Base-by-base conservation (phyloP, 2,888 invertebrate genomes). In the Ditylenchus weischeri region DNA sequence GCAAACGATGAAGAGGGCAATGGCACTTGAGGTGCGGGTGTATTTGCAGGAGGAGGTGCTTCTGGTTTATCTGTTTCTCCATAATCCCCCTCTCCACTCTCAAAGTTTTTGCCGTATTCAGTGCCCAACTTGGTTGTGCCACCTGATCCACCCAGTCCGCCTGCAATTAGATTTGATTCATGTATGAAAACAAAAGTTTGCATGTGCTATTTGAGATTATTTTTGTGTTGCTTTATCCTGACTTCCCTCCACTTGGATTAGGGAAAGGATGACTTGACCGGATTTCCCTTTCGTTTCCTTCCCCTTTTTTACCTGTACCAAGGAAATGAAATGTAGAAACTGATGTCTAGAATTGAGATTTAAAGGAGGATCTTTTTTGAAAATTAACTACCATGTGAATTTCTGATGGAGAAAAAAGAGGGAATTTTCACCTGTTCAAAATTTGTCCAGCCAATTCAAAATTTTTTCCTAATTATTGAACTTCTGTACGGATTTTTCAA, bases 41-140 rank as follows among this genome's bases (percentile, higher is more conserved):
- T 10, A 47, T 49, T 13, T 13, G 19, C 4, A 54, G 61, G 36
- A 61, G 29, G 13, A 35, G 61, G 61, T 6, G 50, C 47, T 38
- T 29, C 36, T 61, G 61, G 13, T 18, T 61, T 61, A n/a, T 21
- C 38, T 58, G 54, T 69, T 18, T 50, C 23, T 47, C 23, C 62
- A 19, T 18, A 21, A 51, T 61, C 63, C 23, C 29, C 70, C 57
- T 72, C 72, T 21, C 58, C 64, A 35, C 59, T 72, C 13, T 60
- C 69, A 51, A 74, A 76, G 29, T 74, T 66, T 43, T 68, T 74
- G 15, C 74, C 74, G 23, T 71, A 74, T 49, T 74, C 74, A 38
- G 65, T 71, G 38, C 74, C 76, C 38, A 74, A 49, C 38, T 64
- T 54, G 51, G 49, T 35, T 6, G 47, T 43, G n/a, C 13, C 43